phyloP scores from a whole-genome alignment of 2,888 invertebrate genomes.

The Zaprionus obscuricornis region DNA sequence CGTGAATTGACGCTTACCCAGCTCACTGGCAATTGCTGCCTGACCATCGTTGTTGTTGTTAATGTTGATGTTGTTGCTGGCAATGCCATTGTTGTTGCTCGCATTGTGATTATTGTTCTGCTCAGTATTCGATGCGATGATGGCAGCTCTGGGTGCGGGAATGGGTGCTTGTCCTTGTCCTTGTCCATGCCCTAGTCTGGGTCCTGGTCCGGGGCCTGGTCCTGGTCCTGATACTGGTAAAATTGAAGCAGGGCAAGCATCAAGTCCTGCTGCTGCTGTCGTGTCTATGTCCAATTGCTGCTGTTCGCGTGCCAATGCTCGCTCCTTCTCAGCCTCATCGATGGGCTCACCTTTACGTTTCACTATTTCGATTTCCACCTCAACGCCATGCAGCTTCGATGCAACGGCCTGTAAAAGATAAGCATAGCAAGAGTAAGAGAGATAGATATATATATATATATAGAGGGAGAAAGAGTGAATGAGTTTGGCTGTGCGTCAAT shows the following conservation, averaged over 20 bases:
- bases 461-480: no score
- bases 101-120: constrained; percentile 74
- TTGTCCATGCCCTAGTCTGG: no score
- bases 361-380: constrained; percentile 95
- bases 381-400: constrained; percentile 94
- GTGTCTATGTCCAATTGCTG: constrained; percentile 53
- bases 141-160: no score
- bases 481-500: neutral
- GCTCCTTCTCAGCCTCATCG: constrained; percentile 79
- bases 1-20: constrained; percentile 50
- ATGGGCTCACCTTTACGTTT: constrained; percentile 91
- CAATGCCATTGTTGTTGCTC: constrained; percentile 66
- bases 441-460: no score
- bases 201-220: no score
- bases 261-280: constrained; percentile 26
- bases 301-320: constrained; percentile 67
- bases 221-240: neutral
- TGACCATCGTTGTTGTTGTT: constrained; percentile 77
- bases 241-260: constrained; percentile 13
- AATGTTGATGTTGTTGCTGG: constrained; percentile 62
- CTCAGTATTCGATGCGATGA: constrained; percentile 41
- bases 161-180: no score
- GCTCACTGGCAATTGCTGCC: constrained; percentile 55
- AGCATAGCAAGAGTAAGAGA: neutral
- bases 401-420: constrained; percentile 91